Base-by-base conservation (phyloP, 2,797 vertebrate species). In the Lepilemur ruficaudatus region DNA sequence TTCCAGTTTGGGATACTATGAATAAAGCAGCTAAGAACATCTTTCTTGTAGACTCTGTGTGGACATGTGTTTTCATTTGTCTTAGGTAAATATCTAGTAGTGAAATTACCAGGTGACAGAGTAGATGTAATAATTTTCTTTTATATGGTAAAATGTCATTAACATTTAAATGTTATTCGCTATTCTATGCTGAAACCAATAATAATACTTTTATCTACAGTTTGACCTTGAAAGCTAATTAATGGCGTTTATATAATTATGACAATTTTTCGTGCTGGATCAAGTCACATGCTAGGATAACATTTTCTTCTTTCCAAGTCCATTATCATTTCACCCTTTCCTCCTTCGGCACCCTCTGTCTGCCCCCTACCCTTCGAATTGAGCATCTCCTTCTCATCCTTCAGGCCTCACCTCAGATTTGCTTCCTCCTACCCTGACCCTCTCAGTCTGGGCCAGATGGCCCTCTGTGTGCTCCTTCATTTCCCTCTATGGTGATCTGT, bases 131-230 rank as follows among this genome's bases (percentile, higher is more conserved):
- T 82, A 52, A 23, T 89, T 94, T 76, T 69, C 59, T 69, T 96
- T 63, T 91, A 72, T 28, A 15, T 72, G 12, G 23, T 65, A 87
- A 67, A 93, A 67, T 50, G 28, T 67, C n/a, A 10, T 69, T 94
- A 86, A 38, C 69, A 69, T 85, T 89, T 82, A 89, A 73, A 75
- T 91, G 69, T 65, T 93, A 94, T 52, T 80, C 73, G 73, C 15
- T 41, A 46, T n/a, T 89, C 20, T 88, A 11, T 80, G 65, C 38
- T 38, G 4, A 38, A 38, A 38, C 38, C 38, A 38, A 38, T 4
- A 38, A 38, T 38, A 38, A 38, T 38, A 38, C 38, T 38, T 38
- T 38, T 38, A 38, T 38, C 38, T 38, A 38, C 55, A 92, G 25
- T 46, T 91, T 86, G 14, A 52, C 50, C 63, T 85, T 82, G n/a